phyloP scores from a whole-genome alignment of 2,888 invertebrate genomes.

The Leptopilina syphax region DNA sequence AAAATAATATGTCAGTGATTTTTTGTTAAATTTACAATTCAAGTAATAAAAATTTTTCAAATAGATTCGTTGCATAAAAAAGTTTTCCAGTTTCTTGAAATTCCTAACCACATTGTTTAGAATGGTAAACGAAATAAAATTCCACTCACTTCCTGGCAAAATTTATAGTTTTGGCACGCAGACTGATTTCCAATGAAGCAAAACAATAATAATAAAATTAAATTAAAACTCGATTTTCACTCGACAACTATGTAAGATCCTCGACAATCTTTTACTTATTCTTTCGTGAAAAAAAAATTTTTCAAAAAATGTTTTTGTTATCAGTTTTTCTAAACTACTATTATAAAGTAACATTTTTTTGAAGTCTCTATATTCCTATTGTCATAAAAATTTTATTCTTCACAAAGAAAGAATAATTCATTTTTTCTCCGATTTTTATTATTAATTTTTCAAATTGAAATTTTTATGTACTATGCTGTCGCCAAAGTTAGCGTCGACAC shows the following conservation, averaged over 20 bases:
- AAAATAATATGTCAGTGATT: background rate
- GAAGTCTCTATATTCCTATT: too few relatives aligned
- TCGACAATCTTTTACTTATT: background rate
- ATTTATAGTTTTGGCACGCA: conserved; percentile 9
- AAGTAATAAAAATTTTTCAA: background rate
- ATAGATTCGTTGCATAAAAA: background rate
- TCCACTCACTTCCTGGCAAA: background rate
- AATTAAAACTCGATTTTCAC: background rate
- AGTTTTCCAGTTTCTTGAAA: conserved; percentile 3
- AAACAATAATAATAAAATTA: background rate
- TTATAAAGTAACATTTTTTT: too few relatives aligned
- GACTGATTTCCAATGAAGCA: conserved; percentile 8
- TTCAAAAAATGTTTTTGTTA: too few relatives aligned
- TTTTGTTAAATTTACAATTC: background rate
- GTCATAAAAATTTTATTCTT: too few relatives aligned
- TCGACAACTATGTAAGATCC: background rate
- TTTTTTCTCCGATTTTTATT: too few relatives aligned
- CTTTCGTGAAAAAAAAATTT: background rate
- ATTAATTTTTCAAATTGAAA: too few relatives aligned
- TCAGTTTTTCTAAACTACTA: too few relatives aligned
- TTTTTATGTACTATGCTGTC: too few relatives aligned
- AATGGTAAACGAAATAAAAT: conserved; percentile 3
- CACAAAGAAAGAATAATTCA: too few relatives aligned
- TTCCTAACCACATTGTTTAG: conserved; percentile 10
- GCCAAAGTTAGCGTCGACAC: too few relatives aligned